Evolutionary conservation across 2,888 invertebrate species (phyloP), one percentile per base, ranked within the genome.

Genomic region (Bimastos eiseni): DNA sequence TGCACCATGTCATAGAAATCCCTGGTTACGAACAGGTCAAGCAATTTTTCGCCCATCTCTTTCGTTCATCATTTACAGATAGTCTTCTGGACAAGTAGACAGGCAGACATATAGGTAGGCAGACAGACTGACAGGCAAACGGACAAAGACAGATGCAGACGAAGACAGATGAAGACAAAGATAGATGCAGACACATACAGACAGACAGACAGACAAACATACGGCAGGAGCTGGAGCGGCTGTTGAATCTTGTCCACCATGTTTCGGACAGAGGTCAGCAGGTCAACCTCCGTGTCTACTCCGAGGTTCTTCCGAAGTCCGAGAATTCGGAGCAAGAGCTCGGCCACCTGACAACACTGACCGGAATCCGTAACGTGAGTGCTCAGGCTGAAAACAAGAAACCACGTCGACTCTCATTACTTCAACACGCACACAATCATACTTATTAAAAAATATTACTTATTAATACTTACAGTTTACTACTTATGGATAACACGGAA

Each of bases 181-280:
- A n/a, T n/a, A n/a, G n/a, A n/a, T n/a, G n/a, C n/a, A n/a, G n/a
- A n/a, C n/a, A n/a, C n/a, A n/a, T n/a, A n/a, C n/a, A n/a, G n/a
- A n/a, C n/a, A n/a, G n/a, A n/a, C n/a, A n/a, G n/a, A n/a, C 33
- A 41, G 33, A 44, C 91, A 83, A n/a, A 90, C 92, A 91, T 96
- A 96, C 93, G 96, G 96, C 30, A 97, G 95, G 94, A 97, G 97
- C 34, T 95, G 94, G 91, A 96, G 96, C 0, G 97, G 97, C 88
- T 96, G 95, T 0, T 96, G 94, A 15, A 97, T 96, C 92, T 97
- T 96, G 91, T 96, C 96, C 3, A 97, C 95, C n/a, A 98, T 96
- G 95, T 98, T 97, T 1, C 96, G 96, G 0, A 97, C 95, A 0
- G 97, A 97, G 6, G 96, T 96, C 0, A 98, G 95, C 34, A 97